These are phyloP conservation scores for Macaca fascicularis DNA, from an alignment of 2,113 vertebrate genomes.

Conservation along the genomic window DNA sequence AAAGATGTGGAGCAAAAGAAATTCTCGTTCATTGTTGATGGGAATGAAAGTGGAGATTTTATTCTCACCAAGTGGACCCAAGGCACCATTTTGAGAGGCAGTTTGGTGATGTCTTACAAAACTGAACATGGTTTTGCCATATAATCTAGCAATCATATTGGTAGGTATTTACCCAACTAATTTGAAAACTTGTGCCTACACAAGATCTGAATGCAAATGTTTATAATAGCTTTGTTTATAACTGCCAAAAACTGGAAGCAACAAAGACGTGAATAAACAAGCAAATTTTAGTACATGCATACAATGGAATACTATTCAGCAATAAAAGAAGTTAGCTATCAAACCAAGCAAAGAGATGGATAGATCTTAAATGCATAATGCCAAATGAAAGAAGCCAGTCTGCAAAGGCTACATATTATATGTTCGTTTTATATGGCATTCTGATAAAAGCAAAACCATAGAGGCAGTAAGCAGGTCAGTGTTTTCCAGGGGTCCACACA, in stretches of 20 bases:
- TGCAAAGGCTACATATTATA: neutral
- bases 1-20: neutral
- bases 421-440: neutral
- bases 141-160: neutral
- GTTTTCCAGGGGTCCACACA: neutral
- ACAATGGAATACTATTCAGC: neutral
- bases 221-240: neutral
- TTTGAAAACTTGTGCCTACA: neutral
- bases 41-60: neutral
- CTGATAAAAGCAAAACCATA: neutral
- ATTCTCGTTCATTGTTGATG: neutral
- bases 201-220: neutral
- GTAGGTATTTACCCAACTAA: neutral
- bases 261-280: neutral
- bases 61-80: neutral
- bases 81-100: neutral
- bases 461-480: neutral
- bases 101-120: neutral
- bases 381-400: neutral
- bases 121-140: neutral
- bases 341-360: neutral
- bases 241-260: neutral
- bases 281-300: neutral
- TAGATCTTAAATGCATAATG: neutral
- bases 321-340: neutral